Evolutionary conservation across 2,888 invertebrate genomes (phyloP), one percentile per base, ranked within the genome.

Genomic region (Scaeva pyrastri): DNA sequence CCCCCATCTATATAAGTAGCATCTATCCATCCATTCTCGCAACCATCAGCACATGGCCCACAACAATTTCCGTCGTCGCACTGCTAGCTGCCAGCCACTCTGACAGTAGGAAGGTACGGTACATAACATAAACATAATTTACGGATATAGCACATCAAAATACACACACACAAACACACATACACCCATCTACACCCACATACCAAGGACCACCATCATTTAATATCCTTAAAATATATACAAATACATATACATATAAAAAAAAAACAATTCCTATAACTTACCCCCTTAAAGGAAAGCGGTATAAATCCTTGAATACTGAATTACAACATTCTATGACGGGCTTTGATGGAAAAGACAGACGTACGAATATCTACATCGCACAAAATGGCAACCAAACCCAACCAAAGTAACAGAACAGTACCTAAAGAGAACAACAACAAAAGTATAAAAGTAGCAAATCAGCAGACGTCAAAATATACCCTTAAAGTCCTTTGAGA

Each of bases 91-190:
- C n/a, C n/a, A n/a, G n/a, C 39, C 68, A 16, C 12, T 19, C 21
- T 23, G 23, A 1, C 12, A 10, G 39, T 39, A 11, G 10, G n/a
- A n/a, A n/a, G n/a, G n/a, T n/a, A n/a, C n/a, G n/a, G 39, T 77
- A 74, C 73, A 74, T 70, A 81, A 78, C 75, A 82, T 82, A 86
- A 81, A 81, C 62, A 77, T 74, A 81, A 86, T 82, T 86, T 86
- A 86, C 62, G 76, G 56, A 81, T 77, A 77, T 64, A 73, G 31
- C 64, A 64, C 45, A 19, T 16, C 56, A 64, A 58, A 55, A 43
- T 55, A 45, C 14, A 66, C 36, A 31, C 19, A 70, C 41, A 70
- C 60, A 48, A 43, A 41, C 36, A 39, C 39, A 1, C 2, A 19
- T 7, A 50, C 56, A 2, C 8, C 31, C 31, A 31, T 31, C 5